A percentile compares a stretch with the other conserved stretches of the same genome.
Evolutionary conservation across 2,888 invertebrate species (phyloP).

Genomic region (Abrostola tripartita): DNA sequence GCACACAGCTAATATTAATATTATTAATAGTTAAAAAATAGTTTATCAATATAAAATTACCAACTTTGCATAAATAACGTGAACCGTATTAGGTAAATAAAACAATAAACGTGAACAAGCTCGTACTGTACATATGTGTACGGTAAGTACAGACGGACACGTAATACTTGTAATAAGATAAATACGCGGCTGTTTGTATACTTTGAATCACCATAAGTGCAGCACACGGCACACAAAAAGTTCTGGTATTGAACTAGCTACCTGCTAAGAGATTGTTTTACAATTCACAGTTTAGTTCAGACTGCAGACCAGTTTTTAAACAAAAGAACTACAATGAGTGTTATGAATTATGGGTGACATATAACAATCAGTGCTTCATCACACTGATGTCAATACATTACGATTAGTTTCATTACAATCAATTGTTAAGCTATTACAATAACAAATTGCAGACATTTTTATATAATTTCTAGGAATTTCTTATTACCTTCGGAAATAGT

Average conservation of each 20-base stretch:
- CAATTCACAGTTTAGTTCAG: conserved; percentile 26
- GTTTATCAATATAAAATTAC: conserved; percentile 35
- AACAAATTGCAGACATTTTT: conserved; percentile 18
- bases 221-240: conserved; percentile 53
- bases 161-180: conserved; percentile 71
- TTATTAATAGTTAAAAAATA: conserved; percentile 28
- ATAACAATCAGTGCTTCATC: conserved; percentile 40
- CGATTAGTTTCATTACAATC: conserved; percentile 21
- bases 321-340: conserved; percentile 56
- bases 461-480: conserved; percentile 12
- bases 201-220: conserved; percentile 73
- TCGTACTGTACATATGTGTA: conserved; percentile 31
- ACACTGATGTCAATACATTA: conserved; percentile 32
- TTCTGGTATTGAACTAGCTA: conserved; percentile 21
- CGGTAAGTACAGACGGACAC: conserved; percentile 55
- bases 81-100: conserved; percentile 47
- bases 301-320: conserved; percentile 46
- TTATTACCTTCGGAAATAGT: conserved; percentile 85
- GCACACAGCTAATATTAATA: conserved; percentile 22
- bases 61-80: conserved; percentile 26
- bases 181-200: conserved; percentile 52
- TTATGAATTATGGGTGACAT: conserved; percentile 46
- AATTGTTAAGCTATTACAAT: conserved; percentile 33
- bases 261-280: conserved; percentile 44
- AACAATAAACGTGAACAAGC: conserved; percentile 45